phyloP scores from a whole-genome alignment of 2,113 vertebrate species.

The Pachypanchax playfairii region DNA sequence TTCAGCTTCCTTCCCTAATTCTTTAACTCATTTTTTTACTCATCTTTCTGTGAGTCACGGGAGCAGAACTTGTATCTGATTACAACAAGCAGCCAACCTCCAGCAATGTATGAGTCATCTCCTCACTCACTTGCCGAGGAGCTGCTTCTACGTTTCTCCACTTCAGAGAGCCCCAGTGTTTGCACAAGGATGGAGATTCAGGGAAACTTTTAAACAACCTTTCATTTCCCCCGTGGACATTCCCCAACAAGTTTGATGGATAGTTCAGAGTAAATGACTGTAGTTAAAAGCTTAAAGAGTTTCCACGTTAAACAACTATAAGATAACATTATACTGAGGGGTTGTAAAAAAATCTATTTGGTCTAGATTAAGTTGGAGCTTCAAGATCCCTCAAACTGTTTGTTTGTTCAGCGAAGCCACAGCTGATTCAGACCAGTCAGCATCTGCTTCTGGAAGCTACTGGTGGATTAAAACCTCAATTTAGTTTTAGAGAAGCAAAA shows the following conservation, averaged over 20 bases:
- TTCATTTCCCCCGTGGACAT: conserved; percentile 4
- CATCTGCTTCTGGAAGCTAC: background rate
- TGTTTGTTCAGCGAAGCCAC: background rate
- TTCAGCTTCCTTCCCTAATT: conserved; percentile 25
- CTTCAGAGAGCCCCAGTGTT: conserved; percentile 27
- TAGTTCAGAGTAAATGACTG: background rate
- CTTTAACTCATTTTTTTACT: background rate
- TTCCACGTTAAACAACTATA: background rate
- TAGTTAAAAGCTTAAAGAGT: background rate
- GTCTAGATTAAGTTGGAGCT: background rate
- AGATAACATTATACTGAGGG: too few relatives aligned
- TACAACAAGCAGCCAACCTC: conserved; percentile 78
- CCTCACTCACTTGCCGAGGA: conserved; percentile 47
- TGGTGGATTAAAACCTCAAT: background rate
- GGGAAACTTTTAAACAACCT: background rate
- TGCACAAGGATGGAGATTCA: conserved; percentile 46
- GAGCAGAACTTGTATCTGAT: conserved; percentile 79
- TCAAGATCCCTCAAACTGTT: background rate
- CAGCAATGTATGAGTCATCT: conserved; percentile 83
- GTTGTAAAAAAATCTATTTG: background rate
- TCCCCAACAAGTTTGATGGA: conserved; percentile 2
- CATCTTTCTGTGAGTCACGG: conserved; percentile 54
- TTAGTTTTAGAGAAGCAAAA: too few relatives aligned
- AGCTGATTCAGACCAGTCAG: background rate
- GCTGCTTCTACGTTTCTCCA: conserved; percentile 25